Conservation (phyloP, 2,888 invertebrate genomes). For the Phaonia tiefii region DNA sequence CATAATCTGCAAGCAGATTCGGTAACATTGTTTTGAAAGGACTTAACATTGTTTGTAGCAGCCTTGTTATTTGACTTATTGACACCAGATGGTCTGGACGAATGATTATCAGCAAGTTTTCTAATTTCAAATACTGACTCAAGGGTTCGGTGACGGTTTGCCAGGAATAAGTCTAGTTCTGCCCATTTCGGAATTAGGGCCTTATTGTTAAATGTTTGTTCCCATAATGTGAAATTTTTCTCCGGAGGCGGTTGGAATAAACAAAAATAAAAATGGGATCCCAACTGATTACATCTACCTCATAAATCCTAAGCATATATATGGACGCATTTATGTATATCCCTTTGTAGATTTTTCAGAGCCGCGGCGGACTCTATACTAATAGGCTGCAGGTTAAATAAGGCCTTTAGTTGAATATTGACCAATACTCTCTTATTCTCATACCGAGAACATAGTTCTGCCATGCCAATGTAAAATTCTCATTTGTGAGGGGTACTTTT, state of each 20-base stretch:
- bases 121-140: slow-evolving; percentile 40
- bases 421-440: no score
- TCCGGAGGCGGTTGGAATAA: no score
- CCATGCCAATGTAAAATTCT: background rate
- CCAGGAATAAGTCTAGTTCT: no score
- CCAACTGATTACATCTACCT: background rate
- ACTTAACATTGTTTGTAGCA: background rate
- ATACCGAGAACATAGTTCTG: background rate
- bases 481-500: background rate
- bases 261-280: no score
- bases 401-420: background rate
- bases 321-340: background rate
- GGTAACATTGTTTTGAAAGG: slow-evolving; percentile 29
- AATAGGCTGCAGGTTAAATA: background rate
- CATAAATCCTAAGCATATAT: background rate
- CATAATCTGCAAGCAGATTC: background rate
- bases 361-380: background rate
- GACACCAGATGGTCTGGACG: background rate
- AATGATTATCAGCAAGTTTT: background rate
- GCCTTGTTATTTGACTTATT: background rate
- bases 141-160: background rate
- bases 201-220: no score
- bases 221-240: no score
- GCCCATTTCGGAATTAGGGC: no score
- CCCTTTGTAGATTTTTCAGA: background rate